phyloP scores from a whole-genome alignment of 2,888 invertebrate genomes.

The Chromoteleia sp. region DNA sequence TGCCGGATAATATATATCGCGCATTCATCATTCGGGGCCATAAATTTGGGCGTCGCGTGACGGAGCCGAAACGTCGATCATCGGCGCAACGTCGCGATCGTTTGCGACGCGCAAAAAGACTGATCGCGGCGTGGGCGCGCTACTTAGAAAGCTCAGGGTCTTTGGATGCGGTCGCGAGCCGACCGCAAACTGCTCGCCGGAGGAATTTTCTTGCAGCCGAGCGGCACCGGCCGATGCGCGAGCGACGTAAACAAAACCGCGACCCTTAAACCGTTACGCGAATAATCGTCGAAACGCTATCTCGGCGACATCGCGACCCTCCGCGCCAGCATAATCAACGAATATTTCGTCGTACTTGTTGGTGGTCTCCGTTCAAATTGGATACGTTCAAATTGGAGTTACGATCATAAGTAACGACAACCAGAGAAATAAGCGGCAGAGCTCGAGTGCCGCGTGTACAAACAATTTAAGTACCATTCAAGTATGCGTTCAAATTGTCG shows the following conservation, averaged over 20 bases:
- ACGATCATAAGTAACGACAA: too few relatives aligned
- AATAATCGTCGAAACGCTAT: conserved; percentile 1
- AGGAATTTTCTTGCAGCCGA: conserved; percentile 78
- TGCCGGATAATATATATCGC: conserved; percentile 39
- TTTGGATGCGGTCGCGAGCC: conserved; percentile 79
- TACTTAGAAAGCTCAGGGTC: conserved; percentile 77
- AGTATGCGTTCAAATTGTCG: too few relatives aligned
- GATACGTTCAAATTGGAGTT: too few relatives aligned
- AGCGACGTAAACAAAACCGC: conserved; percentile 77
- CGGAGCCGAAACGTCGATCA: conserved; percentile 33
- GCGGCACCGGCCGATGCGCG: conserved; percentile 73
- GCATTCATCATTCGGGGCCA: conserved; percentile 56
- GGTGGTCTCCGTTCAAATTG: not conserved
- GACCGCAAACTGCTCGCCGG: conserved; percentile 79
- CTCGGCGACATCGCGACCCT: not conserved
- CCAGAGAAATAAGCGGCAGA: too few relatives aligned
- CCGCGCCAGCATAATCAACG: not conserved
- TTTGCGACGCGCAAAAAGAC: conserved; percentile 54
- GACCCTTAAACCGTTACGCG: conserved; percentile 60
- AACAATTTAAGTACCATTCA: too few relatives aligned
- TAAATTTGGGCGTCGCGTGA: conserved; percentile 49
- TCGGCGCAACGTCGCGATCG: conserved; percentile 40
- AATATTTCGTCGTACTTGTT: not conserved
- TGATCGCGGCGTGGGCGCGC: conserved; percentile 67
- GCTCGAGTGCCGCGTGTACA: too few relatives aligned